These are phyloP conservation scores for Thumatha senex DNA, from an alignment of 2,888 invertebrate genomes.

Conservation along the genomic window DNA sequence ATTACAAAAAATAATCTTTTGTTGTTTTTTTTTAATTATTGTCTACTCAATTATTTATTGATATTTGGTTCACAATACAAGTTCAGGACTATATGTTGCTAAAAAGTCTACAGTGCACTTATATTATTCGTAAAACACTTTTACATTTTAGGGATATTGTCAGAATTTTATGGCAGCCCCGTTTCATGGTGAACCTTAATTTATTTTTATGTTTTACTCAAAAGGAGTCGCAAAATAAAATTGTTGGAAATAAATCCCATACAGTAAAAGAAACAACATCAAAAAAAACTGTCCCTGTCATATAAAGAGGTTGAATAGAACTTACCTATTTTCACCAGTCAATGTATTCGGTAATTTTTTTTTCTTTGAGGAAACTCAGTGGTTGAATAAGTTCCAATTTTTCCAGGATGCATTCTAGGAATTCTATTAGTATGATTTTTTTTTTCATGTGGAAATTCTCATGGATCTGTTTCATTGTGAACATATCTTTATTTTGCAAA, in stretches of 20 bases:
- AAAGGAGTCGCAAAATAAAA: neutral
- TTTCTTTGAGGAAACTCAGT: too few relatives aligned
- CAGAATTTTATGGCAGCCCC: neutral
- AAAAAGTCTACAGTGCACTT: neutral
- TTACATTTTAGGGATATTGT: neutral
- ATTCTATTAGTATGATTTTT: too few relatives aligned
- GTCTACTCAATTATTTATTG: too few relatives aligned
- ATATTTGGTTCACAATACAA: too few relatives aligned
- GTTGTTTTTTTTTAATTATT: too few relatives aligned
- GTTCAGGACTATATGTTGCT: too few relatives aligned
- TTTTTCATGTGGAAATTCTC: too few relatives aligned
- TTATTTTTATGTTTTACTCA: neutral
- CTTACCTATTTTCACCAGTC: neutral
- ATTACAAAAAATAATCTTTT: too few relatives aligned
- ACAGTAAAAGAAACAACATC: neutral
- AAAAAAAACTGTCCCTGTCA: neutral
- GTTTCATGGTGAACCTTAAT: neutral
- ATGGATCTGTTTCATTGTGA: neutral
- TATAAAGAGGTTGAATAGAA: neutral
- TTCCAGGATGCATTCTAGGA: too few relatives aligned
- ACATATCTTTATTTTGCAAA: constrained; percentile 7
- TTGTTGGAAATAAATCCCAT: neutral
- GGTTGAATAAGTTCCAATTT: too few relatives aligned
- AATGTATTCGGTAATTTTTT: too few relatives aligned
- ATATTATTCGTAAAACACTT: neutral